Evolutionary conservation across 2,888 invertebrate species (phyloP), one percentile per base, ranked within the genome.

Genomic region (Colletes collaris): DNA sequence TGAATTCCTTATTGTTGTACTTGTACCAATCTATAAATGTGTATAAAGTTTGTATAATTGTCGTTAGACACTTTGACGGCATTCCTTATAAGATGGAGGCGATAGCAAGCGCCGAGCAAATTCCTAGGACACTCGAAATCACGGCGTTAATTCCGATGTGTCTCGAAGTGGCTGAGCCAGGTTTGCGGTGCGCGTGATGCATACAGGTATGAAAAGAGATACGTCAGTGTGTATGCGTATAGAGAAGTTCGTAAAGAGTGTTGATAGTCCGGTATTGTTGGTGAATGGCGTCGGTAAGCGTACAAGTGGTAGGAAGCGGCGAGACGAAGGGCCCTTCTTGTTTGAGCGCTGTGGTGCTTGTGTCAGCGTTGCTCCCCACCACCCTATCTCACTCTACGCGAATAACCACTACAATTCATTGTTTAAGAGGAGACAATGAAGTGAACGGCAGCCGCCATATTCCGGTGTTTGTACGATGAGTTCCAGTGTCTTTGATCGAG

Each of bases 151-250:
- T 87, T 85, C 76, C 76, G 59, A 87, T 87, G 86, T 86, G 87
- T 87, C 87, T 82, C 78, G 63, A 86, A 86, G 86, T 87, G 83
- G 87, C 87, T 86, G 83, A 82, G 77, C 79, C 73, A 82, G 79
- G 74, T 49, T 79, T 65, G 74, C 77, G 71, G 69, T 56, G 65
- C 53, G 58, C 73, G 37, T 6, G 68, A 62, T 82, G 77, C 75
- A 69, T 78, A 76, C 75, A 80, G 69, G 55, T 64, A 58, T 55
- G 66, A 49, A 55, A 27, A 62, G 58, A 59, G 52, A 78, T 49
- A 62, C 50, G 3, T n/a, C 10, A 2, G 60, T 27, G 60, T 19
- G 8, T 44, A 27, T 52, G 37, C 59, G 55, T 58, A 59, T 56
- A 49, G 52, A 44, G 46, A 59, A 66, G 56, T 27, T 56, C 19